Evolutionary conservation across 2,888 invertebrate species (phyloP), one percentile per base, ranked within the genome.

Genomic region (Strigamia crassipes): DNA sequence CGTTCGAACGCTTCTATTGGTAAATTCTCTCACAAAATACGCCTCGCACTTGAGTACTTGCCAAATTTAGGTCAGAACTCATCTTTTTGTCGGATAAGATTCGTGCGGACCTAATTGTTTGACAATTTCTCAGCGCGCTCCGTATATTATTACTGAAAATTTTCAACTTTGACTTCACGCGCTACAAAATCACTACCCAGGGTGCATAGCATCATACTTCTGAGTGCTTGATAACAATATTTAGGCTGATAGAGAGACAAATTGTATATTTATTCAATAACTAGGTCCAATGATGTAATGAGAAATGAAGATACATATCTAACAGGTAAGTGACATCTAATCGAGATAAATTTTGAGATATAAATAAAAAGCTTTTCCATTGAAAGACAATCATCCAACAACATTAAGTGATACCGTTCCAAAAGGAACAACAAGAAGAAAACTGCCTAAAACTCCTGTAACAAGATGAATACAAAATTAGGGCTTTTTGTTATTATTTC

Each of bases 371-470:
- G 9, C 0, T n/a, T 46, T 46, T 46, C 15, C 12, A 46, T n/a
- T 46, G 9, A n/a, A 10, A 61, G 61, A 61, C 61, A 61, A 61
- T 61, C 61, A 61, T 61, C 61, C 61, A 61, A 61, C 61, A 23
- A 61, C 61, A 61, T 10, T 21, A 95, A 91, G 61, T 80, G 78
- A 41, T 78, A 27, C 18, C 15, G 10, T 92, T 94, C 86, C 95
- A 38, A 82, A n/a, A 46, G 77, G 13, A 77, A 34, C 27, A 21
- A 79, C 77, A 1, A 92, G 95, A 91, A 92, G 96, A 92, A 96
- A 96, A 93, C 92, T 96, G 90, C 96, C 96, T 89, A 96, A 96
- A 92, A 96, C 96, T 90, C 96, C 96, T 93, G 96, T 96, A 95
- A 94, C 84, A 34, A 61, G 34, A 13, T 21, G 31, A 38, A 38